Conservation (phyloP, 30 jellyfish, hydroid and myxozoan species). For the Phacellophora camtschatica region DNA sequence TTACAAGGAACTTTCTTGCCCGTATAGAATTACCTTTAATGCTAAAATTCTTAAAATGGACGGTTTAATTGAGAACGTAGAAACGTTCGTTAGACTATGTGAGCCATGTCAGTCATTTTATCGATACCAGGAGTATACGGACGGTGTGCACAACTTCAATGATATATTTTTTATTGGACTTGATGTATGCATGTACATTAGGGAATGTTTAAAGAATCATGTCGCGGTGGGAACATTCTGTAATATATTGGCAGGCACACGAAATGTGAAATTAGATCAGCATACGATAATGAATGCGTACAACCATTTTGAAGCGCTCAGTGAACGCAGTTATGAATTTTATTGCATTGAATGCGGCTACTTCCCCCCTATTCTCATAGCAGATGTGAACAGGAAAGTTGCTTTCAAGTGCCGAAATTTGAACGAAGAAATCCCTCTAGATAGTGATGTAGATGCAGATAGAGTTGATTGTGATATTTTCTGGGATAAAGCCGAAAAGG, state of each 20-base stretch:
- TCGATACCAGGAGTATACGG: conserved; percentile 55
- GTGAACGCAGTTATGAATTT: not conserved
- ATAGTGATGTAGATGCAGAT: conserved; percentile 3
- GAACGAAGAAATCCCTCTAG: not conserved
- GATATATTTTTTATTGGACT: conserved; percentile 30
- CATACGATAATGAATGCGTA: conserved; percentile 14
- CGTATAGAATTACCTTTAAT: not conserved
- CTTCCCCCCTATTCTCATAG: conserved; percentile 13
- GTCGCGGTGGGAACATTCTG: conserved; percentile 9
- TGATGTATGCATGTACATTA: conserved; percentile 42
- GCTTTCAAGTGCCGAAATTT: conserved; percentile 5
- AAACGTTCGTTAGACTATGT: conserved; percentile 32
- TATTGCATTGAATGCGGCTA: conserved; percentile 25
- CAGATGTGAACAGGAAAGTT: conserved; percentile 50
- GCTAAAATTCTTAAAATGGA: conserved; percentile 14
- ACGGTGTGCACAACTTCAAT: conserved; percentile 59
- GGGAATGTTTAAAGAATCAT: conserved; percentile 21
- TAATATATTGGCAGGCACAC: not conserved
- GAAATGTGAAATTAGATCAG: not conserved
- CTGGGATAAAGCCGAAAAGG: conserved; percentile 29
- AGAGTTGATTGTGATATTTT: conserved; percentile 8
- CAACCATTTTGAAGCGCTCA: conserved; percentile 24
- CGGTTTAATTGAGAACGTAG: conserved; percentile 3
- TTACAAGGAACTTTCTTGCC: not conserved
- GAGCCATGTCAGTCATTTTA: conserved; percentile 17